phyloP scores from a whole-genome alignment of 2,888 invertebrate genomes.

The Hemithea aestivaria region DNA sequence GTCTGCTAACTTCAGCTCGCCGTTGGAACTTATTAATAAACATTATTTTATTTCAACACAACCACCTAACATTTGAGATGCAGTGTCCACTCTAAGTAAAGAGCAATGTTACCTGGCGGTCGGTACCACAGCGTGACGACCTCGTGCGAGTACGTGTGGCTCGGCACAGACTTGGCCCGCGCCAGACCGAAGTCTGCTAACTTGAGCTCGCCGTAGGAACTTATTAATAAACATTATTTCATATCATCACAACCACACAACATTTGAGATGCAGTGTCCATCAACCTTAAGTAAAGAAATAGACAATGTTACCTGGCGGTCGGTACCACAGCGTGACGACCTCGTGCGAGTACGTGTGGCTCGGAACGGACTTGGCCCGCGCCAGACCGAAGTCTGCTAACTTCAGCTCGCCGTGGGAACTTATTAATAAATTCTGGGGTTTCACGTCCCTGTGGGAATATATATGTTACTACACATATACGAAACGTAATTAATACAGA shows the following conservation, averaged over 20 bases:
- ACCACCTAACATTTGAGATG: too few relatives aligned
- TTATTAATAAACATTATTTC: neutral
- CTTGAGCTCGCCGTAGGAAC: constrained; percentile 93
- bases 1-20: constrained; percentile 98
- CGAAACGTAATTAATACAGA: too few relatives aligned
- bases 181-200: constrained; percentile 99
- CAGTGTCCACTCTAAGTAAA: too few relatives aligned
- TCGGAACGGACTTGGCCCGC: constrained; percentile 98
- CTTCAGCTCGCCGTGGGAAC: constrained; percentile 97
- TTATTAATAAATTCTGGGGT: constrained; percentile 98
- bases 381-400: constrained; percentile 99
- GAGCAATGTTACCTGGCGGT: constrained; percentile 96
- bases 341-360: constrained; percentile 98
- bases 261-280: too few relatives aligned
- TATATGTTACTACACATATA: neutral
- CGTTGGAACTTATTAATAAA: constrained; percentile 50
- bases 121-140: constrained; percentile 99
- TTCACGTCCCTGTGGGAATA: constrained; percentile 88
- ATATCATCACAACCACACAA: too few relatives aligned
- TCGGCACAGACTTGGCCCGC: constrained; percentile 98
- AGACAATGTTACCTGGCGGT: constrained; percentile 96
- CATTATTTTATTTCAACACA: too few relatives aligned
- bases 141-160: constrained; percentile 98
- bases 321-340: constrained; percentile 99
- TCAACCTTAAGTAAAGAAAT: too few relatives aligned